These are phyloP conservation scores for Ceuthmochares aereus DNA, from an alignment of 2,113 vertebrate genomes.

Conservation along the genomic window DNA sequence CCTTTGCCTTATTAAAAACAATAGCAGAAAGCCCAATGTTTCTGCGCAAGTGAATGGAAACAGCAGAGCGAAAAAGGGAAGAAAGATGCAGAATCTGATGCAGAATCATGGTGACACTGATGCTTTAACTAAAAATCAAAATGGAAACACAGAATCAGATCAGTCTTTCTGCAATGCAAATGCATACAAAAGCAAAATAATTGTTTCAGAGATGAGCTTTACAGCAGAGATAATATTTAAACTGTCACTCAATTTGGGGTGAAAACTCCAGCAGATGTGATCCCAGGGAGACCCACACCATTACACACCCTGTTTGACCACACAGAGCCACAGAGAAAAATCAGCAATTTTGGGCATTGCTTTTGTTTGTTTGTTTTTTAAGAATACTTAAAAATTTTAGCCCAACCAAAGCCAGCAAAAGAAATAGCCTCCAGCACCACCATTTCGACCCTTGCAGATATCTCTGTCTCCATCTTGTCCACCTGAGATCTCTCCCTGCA, in stretches of 20 bases:
- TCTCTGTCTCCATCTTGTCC: background rate
- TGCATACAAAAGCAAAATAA: accelerated
- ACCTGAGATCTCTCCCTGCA: too few relatives aligned
- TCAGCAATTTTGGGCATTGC: accelerated
- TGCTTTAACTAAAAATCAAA: background rate
- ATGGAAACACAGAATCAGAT: background rate
- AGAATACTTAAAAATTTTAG: background rate
- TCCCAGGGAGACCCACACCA: accelerated
- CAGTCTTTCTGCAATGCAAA: accelerated
- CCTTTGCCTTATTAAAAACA: slow-evolving; percentile 83
- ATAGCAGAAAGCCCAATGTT: slow-evolving; percentile 92
- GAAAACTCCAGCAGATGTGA: background rate
- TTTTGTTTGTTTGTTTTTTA: background rate
- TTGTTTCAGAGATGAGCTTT: too few relatives aligned
- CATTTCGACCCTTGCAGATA: too few relatives aligned
- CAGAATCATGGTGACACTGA: slow-evolving; percentile 83
- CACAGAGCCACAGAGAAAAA: background rate
- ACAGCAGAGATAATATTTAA: accelerated
- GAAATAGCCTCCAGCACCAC: background rate
- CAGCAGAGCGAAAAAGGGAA: slow-evolving; percentile 75
- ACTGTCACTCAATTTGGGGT: accelerated
- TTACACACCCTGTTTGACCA: accelerated
- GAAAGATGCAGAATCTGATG: slow-evolving; percentile 82
- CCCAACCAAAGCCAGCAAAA: background rate
- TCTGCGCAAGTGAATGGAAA: slow-evolving; percentile 81